Evolutionary conservation across 1,140 invertebrate species (phyloP).

Genomic region (Kradibia gibbosae): DNA sequence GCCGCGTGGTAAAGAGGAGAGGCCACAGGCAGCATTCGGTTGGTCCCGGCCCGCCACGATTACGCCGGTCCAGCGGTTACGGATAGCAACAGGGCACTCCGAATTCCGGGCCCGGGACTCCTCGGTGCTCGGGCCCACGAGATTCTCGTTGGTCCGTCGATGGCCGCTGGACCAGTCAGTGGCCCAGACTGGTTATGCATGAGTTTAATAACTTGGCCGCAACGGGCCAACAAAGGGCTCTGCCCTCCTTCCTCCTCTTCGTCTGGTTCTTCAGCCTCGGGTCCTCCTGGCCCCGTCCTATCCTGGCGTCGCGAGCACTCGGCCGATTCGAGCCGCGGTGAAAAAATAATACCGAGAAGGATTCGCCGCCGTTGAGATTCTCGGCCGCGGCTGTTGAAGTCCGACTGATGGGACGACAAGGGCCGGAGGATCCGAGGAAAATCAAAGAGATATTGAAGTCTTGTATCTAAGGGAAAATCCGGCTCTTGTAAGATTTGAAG

Average conservation of each 20-base stretch:
- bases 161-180: slow-evolving; percentile 23
- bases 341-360: slow-evolving; percentile 36
- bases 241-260: slow-evolving; percentile 7
- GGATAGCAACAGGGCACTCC: slow-evolving; percentile 36
- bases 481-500: not conserved
- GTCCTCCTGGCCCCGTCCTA: not conserved
- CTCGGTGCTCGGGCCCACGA: not conserved
- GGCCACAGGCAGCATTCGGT: not conserved
- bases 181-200: slow-evolving; percentile 41
- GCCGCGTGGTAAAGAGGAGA: not conserved
- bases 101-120: not conserved
- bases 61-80: not conserved
- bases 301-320: not conserved
- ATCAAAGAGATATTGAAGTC: slow-evolving; percentile 14
- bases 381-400: not conserved
- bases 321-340: not conserved
- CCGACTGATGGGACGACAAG: not conserved
- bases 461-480: not conserved
- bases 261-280: not conserved
- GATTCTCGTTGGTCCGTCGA: slow-evolving; percentile 1
- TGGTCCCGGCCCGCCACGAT: not conserved
- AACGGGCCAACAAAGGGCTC: slow-evolving; percentile 32
- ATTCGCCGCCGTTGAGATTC: not conserved
- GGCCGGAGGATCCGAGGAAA: not conserved
- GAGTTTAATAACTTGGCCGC: slow-evolving; percentile 41